Percentiles rank a stretch among this genome's conserved stretches.
phyloP scores from a whole-genome alignment of 2,113 vertebrate species.

The Pampusana beccarii region DNA sequence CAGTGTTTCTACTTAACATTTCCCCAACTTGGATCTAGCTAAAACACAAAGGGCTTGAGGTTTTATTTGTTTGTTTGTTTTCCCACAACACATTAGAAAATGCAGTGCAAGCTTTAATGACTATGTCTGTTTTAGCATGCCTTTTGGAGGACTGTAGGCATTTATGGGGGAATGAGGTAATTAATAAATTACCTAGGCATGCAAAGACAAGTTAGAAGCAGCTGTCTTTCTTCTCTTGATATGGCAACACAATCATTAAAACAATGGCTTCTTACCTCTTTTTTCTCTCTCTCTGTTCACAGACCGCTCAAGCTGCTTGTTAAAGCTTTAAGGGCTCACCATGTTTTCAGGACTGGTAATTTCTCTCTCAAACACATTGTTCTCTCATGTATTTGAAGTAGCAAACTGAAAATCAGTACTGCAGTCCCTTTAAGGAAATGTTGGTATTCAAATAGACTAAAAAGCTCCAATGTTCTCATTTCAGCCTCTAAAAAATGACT shows the following conservation, averaged over 20 bases:
- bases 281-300: not conserved
- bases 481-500: not conserved
- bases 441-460: not conserved
- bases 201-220: slow-evolving; percentile 54
- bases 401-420: not conserved
- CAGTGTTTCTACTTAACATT: slow-evolving; percentile 43
- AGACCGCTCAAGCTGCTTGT: not conserved
- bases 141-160: slow-evolving; percentile 45
- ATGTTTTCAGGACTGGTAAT: not conserved
- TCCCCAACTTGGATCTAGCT: slow-evolving; percentile 68
- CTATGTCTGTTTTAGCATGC: slow-evolving; percentile 73
- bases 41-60: slow-evolving; percentile 56
- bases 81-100: slow-evolving; percentile 68
- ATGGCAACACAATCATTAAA: slow-evolving; percentile 50
- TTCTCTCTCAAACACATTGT: not conserved
- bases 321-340: not conserved
- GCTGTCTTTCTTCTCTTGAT: slow-evolving; percentile 51
- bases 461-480: not conserved
- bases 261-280: slow-evolving; percentile 10
- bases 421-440: not conserved
- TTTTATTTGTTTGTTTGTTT: slow-evolving; percentile 61
- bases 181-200: slow-evolving; percentile 52
- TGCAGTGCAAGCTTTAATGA: slow-evolving; percentile 55
- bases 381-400: not conserved
- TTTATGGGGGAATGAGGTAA: slow-evolving; percentile 40